phyloP scores from a whole-genome alignment of 2,113 vertebrate species.

The Sinocyclocheilus rhinocerous region DNA sequence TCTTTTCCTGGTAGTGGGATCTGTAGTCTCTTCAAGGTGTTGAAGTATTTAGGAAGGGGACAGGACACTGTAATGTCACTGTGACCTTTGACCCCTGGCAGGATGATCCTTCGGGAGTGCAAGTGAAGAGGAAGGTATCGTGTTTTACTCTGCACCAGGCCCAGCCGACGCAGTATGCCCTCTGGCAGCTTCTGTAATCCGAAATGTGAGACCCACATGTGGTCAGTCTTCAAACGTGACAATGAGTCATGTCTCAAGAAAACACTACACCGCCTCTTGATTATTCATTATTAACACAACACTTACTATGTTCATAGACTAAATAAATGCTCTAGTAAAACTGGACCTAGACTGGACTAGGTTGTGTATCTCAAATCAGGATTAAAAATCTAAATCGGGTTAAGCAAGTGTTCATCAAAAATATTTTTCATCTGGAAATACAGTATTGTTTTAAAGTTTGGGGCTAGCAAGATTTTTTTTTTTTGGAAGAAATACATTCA shows the following conservation, averaged over 20 bases:
- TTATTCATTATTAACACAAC: constrained; percentile 21
- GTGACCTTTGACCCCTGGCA: constrained; percentile 65
- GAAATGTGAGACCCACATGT: constrained; percentile 36
- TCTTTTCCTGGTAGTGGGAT: constrained; percentile 65
- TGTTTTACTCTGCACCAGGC: constrained; percentile 82
- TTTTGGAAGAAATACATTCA: too few species aligned
- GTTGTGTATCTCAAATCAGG: background rate
- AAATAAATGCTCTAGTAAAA: background rate
- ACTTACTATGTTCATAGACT: background rate
- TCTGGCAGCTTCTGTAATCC: constrained; percentile 81
- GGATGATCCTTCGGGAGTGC: constrained; percentile 76
- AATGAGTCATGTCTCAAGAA: constrained; percentile 21
- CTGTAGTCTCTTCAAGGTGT: constrained; percentile 71
- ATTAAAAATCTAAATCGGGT: too few species aligned
- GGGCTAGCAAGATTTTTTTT: background rate
- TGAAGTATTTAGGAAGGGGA: constrained; percentile 81
- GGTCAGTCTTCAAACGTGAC: constrained; percentile 24
- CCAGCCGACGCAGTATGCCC: constrained; percentile 77
- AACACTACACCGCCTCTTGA: constrained; percentile 13
- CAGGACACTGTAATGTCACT: constrained; percentile 72
- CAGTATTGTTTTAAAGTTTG: background rate
- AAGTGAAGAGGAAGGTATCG: constrained; percentile 88
- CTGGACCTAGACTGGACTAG: background rate
- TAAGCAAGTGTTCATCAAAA: background rate
- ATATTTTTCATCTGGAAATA: background rate